A percentile compares a stretch with the other conserved stretches of the same genome.
Conservation (phyloP, 2,113 vertebrate genomes). For the sheep (Ovis aries) region ARS-UI_Ramb_v3.0 NC_056056.1:157545001-157545500, state of each 20-base stretch:
- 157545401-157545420: not conserved
- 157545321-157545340: not conserved
- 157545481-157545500: not conserved
- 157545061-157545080: not conserved
- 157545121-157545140: not conserved
- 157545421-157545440: not conserved
- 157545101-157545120: not conserved
- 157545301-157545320: not conserved
- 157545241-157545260: not conserved
- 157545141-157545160: not conserved
- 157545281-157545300: not conserved
- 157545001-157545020: not conserved
- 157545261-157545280: not conserved
- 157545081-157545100: not conserved
- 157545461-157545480: not conserved
- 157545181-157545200: not conserved
- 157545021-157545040: not conserved
- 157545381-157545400: not conserved
- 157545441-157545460: not conserved
- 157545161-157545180: not conserved
- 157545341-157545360: not conserved
- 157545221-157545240: not conserved
- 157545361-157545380: not conserved
- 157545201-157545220: not conserved
- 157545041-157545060: not conserved